Evolutionary conservation across 1,140 invertebrate genomes (phyloP), one percentile per base, ranked within the genome.

Genomic region (Panulirus ornatus): DNA sequence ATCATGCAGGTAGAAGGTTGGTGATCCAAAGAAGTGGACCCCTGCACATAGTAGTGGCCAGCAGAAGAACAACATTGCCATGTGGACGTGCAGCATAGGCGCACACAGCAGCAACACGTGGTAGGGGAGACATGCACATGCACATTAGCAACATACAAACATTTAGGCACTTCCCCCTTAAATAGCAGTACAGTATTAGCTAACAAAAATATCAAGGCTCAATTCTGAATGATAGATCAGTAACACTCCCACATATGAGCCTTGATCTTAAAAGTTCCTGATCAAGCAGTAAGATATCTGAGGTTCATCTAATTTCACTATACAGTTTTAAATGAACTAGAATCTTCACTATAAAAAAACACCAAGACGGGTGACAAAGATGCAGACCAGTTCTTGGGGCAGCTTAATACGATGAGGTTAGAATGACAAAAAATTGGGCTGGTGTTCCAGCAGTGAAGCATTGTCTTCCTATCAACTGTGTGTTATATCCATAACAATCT

Each of bases 61-160:
- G 38, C 9, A 30, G 16, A 42, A 78, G n/a, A 44, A 27, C 73
- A 73, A 36, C 36, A 44, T 63, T 51, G 40, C 19, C 40, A 36
- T 40, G 70, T 85, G 51, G 42, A 44, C 70, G 42, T 75, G 78
- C 47, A 58, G 47, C 47, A 54, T 27, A 85, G 63, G 66, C 63
- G 58, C 54, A 54, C 87, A 70, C 27, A 51, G 84, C 75, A 82
- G 63, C 86, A 84, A 70, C 76, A 89, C 79, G 70, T 89, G 87
- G 79, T 73, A 71, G 79, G 79, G 81, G 44, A 89, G 78, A 89
- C 87, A 89, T 89, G 87, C 87, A 89, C 87, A 89, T 89, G 87
- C 87, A 89, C 54, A 89, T 89, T 89, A 89, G 87, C 87, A 83
- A 88, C 85, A 88, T 66, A 63, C 58, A 88, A 44, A 51, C 73